These are phyloP conservation scores for Anguilla anguilla DNA, from an alignment of 2,797 vertebrate species.

Conservation along the genomic window DNA sequence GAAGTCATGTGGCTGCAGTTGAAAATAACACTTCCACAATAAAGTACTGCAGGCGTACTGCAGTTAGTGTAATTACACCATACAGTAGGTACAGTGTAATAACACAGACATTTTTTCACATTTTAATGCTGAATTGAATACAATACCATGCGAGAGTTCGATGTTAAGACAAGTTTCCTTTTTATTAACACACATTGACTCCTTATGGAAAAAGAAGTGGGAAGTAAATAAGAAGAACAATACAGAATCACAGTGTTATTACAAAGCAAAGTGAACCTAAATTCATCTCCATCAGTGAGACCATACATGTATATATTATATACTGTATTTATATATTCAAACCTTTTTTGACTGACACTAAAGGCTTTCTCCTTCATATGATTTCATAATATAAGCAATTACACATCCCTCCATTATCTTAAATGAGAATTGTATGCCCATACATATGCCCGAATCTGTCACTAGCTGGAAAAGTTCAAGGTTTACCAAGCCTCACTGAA, in stretches of 20 bases:
- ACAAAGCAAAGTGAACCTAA: constrained; percentile 77
- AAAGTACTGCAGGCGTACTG: neutral
- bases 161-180: constrained; percentile 70
- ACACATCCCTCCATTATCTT: constrained; percentile 56
- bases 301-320: constrained; percentile 65
- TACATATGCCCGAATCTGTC: neutral
- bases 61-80: neutral
- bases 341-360: constrained; percentile 58
- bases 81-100: neutral
- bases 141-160: constrained; percentile 3
- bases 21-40: neutral
- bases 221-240: constrained; percentile 65
- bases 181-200: constrained; percentile 76
- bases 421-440: neutral
- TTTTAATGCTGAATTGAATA: neutral
- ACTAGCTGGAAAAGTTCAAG: neutral
- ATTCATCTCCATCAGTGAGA: constrained; percentile 64
- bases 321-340: constrained; percentile 55
- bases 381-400: constrained; percentile 61
- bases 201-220: constrained; percentile 79
- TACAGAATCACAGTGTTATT: constrained; percentile 78
- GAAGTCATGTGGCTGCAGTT: no score
- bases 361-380: constrained; percentile 50
- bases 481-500: neutral
- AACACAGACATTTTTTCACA: neutral